Evolutionary conservation across 2,113 vertebrate genomes (phyloP), one percentile per base, ranked within the genome.

Genomic region (Diadophis punctatus): DNA sequence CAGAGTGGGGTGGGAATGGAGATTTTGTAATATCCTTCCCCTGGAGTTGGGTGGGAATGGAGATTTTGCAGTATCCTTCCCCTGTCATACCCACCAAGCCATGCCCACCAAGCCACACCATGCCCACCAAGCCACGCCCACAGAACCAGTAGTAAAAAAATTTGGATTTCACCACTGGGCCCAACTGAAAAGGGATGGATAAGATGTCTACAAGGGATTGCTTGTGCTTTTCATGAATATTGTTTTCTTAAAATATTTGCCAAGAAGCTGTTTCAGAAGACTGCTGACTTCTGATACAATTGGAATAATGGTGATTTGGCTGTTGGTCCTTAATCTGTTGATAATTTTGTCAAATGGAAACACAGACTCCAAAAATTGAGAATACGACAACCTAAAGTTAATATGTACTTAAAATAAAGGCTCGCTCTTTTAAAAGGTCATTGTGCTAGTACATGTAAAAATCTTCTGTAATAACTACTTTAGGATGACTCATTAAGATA

Each of bases 401-500:
- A 63, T 68, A 91, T 91, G 87, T 87, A 51, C 56, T 52, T 68
- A 46, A 43, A 92, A 85, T 89, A 92, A 89, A 92, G 51, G 84
- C 1, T 56, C 18, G 18, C 49, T 48, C 39, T 89, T 89, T 87
- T 51, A 23, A 91, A 52, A 91, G 58, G 56, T 68, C 52, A 43
- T 43, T 48, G 63, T 55, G 52, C 74, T 55, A 51, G 43, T 84
- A 46, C 12, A 80, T 89, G 14, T 92, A 25, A 48, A 89, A 89
- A 84, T 22, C 25, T 4, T 3, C 34, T 56, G 20, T 48, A 60
- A 53, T 34, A 68, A 49, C 25, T 25, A 84, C 9, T 84, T 85
- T 56, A 68, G 68, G 11, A 51, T 74, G 51, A 22, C 5, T 43
- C 6, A 86, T 85, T 43, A 56, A 51, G 74, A 22, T 52, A 58